phyloP scores from a whole-genome alignment of 2,888 invertebrate species.

The Erynnis tages region DNA sequence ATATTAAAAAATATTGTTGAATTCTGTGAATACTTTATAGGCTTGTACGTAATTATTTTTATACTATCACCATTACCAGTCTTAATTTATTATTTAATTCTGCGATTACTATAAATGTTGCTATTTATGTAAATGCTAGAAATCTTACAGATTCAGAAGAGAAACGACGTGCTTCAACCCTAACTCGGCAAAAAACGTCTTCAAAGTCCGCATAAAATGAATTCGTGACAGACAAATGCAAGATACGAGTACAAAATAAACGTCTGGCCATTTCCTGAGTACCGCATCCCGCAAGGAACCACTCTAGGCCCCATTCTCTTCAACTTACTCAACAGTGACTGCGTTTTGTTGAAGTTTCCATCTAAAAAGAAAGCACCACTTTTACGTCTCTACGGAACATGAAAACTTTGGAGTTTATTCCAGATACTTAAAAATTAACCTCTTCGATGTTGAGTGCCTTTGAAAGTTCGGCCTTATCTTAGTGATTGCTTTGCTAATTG shows the following conservation, averaged over 20 bases:
- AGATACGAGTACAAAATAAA: constrained; percentile 4
- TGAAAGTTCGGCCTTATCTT: constrained; percentile 3
- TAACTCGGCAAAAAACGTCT: too few species aligned
- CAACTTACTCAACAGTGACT: constrained; percentile 35
- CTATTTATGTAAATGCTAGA: too few species aligned
- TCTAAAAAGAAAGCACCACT: constrained; percentile 50
- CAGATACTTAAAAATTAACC: constrained; percentile 52
- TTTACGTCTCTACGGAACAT: constrained; percentile 49
- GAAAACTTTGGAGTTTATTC: constrained; percentile 34
- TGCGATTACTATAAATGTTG: too few species aligned
- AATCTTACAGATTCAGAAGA: too few species aligned
- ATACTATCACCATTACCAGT: too few species aligned
- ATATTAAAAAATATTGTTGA: too few species aligned
- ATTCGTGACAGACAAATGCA: too few species aligned
- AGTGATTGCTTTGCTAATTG: constrained; percentile 4
- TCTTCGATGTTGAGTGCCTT: constrained; percentile 37
- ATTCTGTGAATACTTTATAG: too few species aligned
- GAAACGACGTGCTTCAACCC: too few species aligned
- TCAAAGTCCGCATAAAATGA: too few species aligned
- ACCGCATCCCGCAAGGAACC: constrained; percentile 7
- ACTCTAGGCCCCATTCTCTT: constrained; percentile 29
- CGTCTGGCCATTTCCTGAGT: not conserved
- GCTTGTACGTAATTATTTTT: too few species aligned
- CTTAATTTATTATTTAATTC: too few species aligned
- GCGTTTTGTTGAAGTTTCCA: constrained; percentile 44